These are phyloP conservation scores for Gopherus flavomarginatus DNA, from an alignment of 2,113 vertebrate species.

Conservation along the genomic window DNA sequence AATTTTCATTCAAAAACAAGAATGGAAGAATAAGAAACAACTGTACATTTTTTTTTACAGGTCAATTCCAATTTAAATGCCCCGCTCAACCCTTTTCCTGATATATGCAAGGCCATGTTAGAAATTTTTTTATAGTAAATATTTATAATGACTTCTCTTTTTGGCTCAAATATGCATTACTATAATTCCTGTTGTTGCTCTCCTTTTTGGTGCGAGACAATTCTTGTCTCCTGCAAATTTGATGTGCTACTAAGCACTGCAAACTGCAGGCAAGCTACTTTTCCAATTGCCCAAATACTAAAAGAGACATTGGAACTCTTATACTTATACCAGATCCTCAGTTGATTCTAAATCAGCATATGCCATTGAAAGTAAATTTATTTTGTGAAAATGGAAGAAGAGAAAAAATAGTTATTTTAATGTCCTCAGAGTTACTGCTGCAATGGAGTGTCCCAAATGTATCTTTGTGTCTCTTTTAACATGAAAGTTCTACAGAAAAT, in stretches of 20 bases:
- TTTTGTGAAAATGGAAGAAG: not conserved
- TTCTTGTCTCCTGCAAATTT: not conserved
- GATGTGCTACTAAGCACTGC: not conserved
- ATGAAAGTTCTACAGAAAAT: conserved; percentile 49
- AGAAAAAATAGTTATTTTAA: not conserved
- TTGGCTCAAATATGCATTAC: not conserved
- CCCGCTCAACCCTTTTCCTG: not conserved
- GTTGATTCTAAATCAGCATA: conserved; percentile 14
- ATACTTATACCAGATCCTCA: conserved; percentile 32
- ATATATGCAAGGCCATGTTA: not conserved
- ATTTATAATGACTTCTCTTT: not conserved
- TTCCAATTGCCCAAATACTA: not conserved
- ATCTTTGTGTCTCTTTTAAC: conserved; percentile 10
- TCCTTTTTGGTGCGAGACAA: not conserved
- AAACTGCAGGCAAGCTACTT: not conserved
- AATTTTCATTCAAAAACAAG: not conserved
- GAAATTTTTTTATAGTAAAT: not conserved
- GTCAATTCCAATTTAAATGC: not conserved
- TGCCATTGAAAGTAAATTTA: not conserved
- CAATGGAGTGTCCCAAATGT: accelerated
- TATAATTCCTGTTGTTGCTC: not conserved
- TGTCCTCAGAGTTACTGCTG: not conserved
- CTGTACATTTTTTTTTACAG: not conserved
- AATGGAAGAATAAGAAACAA: not conserved
- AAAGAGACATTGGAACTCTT: conserved; percentile 27